phyloP scores from a whole-genome alignment of 2,888 invertebrate species.

The Podotricha telesiphe region DNA sequence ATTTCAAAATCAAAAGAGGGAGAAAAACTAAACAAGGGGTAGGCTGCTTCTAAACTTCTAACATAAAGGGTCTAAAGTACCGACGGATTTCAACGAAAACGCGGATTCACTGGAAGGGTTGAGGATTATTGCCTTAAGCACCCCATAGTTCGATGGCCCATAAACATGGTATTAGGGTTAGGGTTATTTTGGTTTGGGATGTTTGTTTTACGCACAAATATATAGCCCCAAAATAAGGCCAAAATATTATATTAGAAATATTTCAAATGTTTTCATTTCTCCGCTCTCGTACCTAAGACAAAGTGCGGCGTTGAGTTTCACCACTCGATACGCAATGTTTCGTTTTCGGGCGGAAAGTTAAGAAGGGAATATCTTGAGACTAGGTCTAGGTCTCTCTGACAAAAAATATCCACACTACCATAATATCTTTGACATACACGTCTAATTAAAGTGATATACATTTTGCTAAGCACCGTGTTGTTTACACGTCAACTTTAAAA shows the following conservation, averaged over 20 bases:
- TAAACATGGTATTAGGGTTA: slow-evolving; percentile 26
- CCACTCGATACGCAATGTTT: no score
- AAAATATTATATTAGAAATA: background rate
- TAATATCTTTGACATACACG: no score
- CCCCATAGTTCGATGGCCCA: slow-evolving; percentile 22
- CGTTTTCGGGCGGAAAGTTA: no score
- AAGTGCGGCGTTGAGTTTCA: no score
- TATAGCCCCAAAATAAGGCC: background rate
- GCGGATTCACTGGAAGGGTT: slow-evolving; percentile 38
- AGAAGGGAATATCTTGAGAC: no score
- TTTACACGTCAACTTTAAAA: no score
- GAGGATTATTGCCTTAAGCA: slow-evolving; percentile 29
- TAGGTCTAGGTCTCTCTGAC: no score
- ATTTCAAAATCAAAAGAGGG: slow-evolving; percentile 7
- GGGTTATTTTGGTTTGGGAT: slow-evolving; percentile 10
- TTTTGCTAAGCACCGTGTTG: no score
- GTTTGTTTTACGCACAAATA: slow-evolving; percentile 22
- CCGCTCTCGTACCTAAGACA: no score
- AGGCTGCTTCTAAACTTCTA: background rate
- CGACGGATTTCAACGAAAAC: slow-evolving; percentile 20
- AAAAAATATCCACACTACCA: no score
- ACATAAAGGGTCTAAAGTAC: slow-evolving; percentile 17
- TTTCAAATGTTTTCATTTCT: no score
- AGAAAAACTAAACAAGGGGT: slow-evolving; percentile 11
- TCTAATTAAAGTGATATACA: no score